Conservation (phyloP, 2,888 invertebrate genomes). For the Pterostichus niger region DNA sequence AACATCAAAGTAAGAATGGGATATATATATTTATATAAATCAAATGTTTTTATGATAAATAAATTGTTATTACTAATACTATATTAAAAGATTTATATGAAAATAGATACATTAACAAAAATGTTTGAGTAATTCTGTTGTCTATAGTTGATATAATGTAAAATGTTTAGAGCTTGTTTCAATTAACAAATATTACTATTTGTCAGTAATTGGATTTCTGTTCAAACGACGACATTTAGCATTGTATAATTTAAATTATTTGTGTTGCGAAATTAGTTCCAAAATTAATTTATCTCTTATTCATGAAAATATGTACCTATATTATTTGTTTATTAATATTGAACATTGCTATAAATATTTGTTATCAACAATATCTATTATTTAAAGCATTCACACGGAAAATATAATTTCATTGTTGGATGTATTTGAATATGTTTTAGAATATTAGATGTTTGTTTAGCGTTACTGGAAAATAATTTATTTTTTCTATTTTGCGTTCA, state of each 20-base stretch:
- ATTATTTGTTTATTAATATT: background rate
- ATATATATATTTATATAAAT: no score
- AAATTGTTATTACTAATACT: no score
- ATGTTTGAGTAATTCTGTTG: no score
- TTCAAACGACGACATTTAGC: conserved; percentile 25
- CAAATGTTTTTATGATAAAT: no score
- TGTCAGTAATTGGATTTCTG: conserved; percentile 33
- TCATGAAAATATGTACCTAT: background rate
- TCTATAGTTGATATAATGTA: background rate
- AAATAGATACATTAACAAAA: no score
- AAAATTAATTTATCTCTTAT: conserved; percentile 8
- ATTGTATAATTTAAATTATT: conserved; percentile 39
- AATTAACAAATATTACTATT: conserved; percentile 38
- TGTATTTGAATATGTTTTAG: background rate
- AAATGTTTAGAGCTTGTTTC: conserved; percentile 18
- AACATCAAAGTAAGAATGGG: background rate
- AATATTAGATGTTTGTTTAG: background rate
- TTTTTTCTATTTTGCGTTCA: no score
- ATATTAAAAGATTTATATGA: no score
- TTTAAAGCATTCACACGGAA: background rate
- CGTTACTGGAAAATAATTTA: no score
- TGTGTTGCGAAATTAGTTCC: conserved; percentile 8
- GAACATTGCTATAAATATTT: background rate
- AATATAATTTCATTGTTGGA: background rate
- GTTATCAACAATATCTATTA: background rate